phyloP scores from a whole-genome alignment of 2,113 vertebrate genomes.

The Corynorhinus townsendii region DNA sequence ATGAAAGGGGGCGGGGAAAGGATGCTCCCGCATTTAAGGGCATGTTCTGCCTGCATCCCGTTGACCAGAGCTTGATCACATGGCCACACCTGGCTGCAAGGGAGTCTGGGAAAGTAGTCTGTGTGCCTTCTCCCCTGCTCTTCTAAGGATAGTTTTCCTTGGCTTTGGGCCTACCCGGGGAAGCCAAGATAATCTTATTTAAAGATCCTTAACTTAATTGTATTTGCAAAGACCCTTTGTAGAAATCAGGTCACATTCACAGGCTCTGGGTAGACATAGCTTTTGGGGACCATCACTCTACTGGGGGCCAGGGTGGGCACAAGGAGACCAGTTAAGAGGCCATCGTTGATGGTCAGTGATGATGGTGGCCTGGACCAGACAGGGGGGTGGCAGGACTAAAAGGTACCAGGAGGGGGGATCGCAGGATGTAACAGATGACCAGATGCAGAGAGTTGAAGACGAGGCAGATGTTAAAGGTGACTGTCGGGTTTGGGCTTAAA shows the following conservation, averaged over 20 bases:
- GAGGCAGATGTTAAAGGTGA: no score
- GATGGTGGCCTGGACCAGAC: neutral
- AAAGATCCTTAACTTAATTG: neutral
- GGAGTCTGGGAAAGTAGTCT: neutral
- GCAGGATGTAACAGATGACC: accelerated
- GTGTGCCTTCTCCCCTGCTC: neutral
- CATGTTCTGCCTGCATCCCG: neutral
- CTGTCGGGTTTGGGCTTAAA: neutral
- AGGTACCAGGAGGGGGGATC: neutral
- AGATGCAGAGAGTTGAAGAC: neutral
- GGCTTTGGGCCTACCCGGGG: neutral
- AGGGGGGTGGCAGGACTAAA: neutral
- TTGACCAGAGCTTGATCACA: neutral
- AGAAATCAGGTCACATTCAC: neutral
- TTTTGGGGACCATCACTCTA: neutral
- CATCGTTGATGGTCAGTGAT: neutral
- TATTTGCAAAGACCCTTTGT: neutral
- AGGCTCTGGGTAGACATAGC: neutral
- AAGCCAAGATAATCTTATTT: neutral
- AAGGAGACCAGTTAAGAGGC: neutral
- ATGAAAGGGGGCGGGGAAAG: neutral
- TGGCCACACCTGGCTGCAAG: neutral
- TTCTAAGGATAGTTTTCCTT: neutral
- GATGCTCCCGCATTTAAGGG: no score
- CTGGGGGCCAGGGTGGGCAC: neutral